These are phyloP conservation scores for Coregonus clupeaformis DNA, from an alignment of 2,113 vertebrate species.

Conservation along the genomic window DNA sequence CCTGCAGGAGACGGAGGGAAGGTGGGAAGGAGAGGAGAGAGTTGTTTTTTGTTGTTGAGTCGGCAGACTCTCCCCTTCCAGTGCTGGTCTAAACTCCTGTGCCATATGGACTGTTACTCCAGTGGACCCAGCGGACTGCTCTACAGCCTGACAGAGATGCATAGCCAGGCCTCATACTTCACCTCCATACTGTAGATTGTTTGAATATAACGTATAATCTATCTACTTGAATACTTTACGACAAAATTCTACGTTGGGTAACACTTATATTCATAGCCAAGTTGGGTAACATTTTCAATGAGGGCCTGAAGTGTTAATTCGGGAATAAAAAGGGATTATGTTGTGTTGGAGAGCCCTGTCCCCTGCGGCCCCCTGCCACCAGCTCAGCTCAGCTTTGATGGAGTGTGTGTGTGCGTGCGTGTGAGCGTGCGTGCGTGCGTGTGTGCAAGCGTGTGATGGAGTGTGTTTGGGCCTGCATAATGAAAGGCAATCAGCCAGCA, in stretches of 20 bases:
- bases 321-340: background rate
- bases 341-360: background rate
- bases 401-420: background rate
- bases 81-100: background rate
- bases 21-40: background rate
- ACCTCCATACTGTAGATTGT: background rate
- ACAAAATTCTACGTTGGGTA: background rate
- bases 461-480: background rate
- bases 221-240: background rate
- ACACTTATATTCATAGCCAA: background rate
- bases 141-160: conserved; percentile 52
- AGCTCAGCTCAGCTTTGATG: background rate
- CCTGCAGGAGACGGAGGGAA: conserved; percentile 10
- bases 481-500: background rate
- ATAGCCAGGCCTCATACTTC: conserved; percentile 25
- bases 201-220: background rate
- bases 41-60: conserved; percentile 34
- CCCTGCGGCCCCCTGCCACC: too few species aligned
- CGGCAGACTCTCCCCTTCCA: conserved; percentile 36
- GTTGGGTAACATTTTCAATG: background rate
- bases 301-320: background rate
- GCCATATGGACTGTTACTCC: conserved; percentile 59
- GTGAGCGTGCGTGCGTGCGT: background rate
- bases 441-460: background rate
- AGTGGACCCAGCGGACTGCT: conserved; percentile 48